Evolutionary conservation across 1,140 invertebrate genomes (phyloP).

Genomic region (Nixonia krombeini): DNA sequence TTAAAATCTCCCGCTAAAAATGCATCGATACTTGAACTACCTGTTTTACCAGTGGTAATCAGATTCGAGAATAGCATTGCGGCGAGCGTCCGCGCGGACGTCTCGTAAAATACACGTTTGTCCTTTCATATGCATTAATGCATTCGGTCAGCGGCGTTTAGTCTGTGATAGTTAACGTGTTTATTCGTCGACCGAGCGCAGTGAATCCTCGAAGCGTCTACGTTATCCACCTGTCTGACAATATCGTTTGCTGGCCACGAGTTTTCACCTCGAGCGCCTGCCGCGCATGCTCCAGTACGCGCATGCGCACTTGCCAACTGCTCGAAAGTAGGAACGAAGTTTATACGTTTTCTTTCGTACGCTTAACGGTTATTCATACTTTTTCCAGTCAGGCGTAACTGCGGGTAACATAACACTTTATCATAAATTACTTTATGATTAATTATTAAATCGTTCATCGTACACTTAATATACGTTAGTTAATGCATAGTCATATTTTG

Average conservation of each 20-base stretch:
- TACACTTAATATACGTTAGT: too few species aligned
- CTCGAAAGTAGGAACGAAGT: too few species aligned
- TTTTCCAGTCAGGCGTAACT: too few species aligned
- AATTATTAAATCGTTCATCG: too few species aligned
- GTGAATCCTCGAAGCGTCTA: background rate
- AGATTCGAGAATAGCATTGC: background rate
- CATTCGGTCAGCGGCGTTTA: background rate
- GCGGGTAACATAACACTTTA: too few species aligned
- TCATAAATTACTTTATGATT: too few species aligned
- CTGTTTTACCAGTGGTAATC: constrained; percentile 2
- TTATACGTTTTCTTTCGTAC: too few species aligned
- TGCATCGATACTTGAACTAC: constrained; percentile 1
- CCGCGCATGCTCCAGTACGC: background rate
- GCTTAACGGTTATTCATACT: too few species aligned
- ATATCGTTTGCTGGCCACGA: background rate
- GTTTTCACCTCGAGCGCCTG: background rate
- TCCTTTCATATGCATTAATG: background rate
- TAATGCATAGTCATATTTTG: too few species aligned
- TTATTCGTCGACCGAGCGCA: background rate
- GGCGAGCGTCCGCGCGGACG: background rate
- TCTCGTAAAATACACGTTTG: background rate
- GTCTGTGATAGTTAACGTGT: background rate
- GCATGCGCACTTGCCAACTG: background rate
- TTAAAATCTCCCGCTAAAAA: constrained; percentile 6
- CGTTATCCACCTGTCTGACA: background rate